Evolutionary conservation across 2,888 invertebrate species (phyloP), one percentile per base, ranked within the genome.

Genomic region (Neoitamus cyanurus): DNA sequence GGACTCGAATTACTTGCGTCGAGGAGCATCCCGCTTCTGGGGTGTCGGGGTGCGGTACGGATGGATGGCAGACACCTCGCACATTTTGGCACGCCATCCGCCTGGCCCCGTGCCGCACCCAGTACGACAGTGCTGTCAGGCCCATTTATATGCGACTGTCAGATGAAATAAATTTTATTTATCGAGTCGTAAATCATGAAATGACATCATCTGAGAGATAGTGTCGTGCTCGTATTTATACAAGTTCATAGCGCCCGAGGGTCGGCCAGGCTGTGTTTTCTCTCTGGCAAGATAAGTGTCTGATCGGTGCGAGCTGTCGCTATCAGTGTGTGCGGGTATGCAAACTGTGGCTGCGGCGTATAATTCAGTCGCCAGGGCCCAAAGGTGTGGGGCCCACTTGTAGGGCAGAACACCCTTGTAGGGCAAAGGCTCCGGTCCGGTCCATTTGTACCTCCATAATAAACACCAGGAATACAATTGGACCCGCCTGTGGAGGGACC

Each of bases 131-230:
- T 31, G 15, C 72, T 72, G 73, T 73, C 70, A 70, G 73, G 73
- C 73, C 70, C 70, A 70, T 78, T 48, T 83, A 83, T 73, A 84
- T 83, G 83, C 82, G 82, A 83, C 82, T 83, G 82, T 84, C 84
- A 84, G 58, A 84, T 83, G 82, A 36, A 84, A 82, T 84, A 84
- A 84, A 84, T 84, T 84, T 84, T 84, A 84, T 84, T 84, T 83
- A 84, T 84, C 73, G 82, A 84, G 82, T 84, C 84, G 73, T 84
- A 84, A 84, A 84, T 84, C 82, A 84, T 84, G 15, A 72, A 83
- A 84, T 25, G 83, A 83, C 84, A 84, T 75, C 80, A 73, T 84
- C 48, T 84, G 73, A 20, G 36, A n/a, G 73, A 37, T 36, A 37
- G 36, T 37, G 73, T 73, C 73, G 36, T 31, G 37, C 15, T 78